phyloP scores from a whole-genome alignment of 2,113 vertebrate genomes.

The Phocoena phocoena region DNA sequence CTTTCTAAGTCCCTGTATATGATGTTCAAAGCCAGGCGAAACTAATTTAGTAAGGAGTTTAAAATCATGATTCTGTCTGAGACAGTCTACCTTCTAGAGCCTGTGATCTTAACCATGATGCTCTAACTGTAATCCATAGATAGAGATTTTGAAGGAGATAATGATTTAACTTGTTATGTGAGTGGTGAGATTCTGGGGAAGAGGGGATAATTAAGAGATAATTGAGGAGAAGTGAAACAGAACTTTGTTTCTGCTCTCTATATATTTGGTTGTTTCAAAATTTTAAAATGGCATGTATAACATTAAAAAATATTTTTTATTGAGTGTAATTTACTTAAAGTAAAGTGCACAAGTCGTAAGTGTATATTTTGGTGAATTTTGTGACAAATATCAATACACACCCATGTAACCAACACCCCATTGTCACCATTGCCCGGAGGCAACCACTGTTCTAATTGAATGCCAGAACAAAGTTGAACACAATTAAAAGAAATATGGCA shows the following conservation, averaged over 20 bases:
- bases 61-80: background rate
- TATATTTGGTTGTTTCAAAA: background rate
- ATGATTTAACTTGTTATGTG: background rate
- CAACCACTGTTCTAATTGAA: background rate
- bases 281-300: background rate
- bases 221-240: background rate
- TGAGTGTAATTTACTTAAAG: background rate
- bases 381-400: background rate
- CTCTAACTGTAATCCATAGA: background rate
- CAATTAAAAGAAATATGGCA: background rate
- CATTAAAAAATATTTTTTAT: background rate
- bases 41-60: background rate
- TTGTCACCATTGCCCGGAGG: background rate
- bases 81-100: background rate
- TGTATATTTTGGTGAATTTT: background rate
- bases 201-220: background rate
- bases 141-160: background rate
- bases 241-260: background rate
- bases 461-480: background rate
- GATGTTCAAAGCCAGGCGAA: background rate
- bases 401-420: background rate
- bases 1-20: background rate
- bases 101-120: background rate
- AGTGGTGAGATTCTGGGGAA: background rate
- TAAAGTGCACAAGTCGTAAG: background rate